Base-by-base conservation (phyloP, 2,888 invertebrate species). In the Pediacus dermestoides region DNA sequence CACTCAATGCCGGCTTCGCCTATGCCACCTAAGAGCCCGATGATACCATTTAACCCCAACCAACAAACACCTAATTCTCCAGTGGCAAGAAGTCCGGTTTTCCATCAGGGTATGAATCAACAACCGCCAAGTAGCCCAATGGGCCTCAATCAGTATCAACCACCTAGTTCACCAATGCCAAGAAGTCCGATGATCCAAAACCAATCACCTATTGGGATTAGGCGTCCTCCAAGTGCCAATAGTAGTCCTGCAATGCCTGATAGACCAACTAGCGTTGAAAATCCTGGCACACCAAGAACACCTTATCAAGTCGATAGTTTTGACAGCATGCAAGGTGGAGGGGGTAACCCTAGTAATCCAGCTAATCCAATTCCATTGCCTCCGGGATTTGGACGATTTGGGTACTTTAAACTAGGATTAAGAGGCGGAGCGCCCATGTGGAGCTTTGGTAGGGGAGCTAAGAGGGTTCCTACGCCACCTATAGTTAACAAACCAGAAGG, bases 371-470 rank as follows among this genome's bases (percentile, higher is more conserved):
- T 80, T 31, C 81, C 81, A 0, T 57, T 75, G n/a, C 76, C 78
- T 1, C 73, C 76, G 13, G 72, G 74, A 37, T 78, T 79, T 55
- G 74, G 73, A 1, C 71, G 78, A 28, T 76, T 71, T 57, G 75
- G 74, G 1, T 81, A 78, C 61, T 72, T 75, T 50, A 78, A 77
- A 55, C 70, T 79, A 2, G 85, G 75, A 8, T 55, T 84, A 2
- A 66, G 76, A 43, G 84, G 84, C 12, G 82, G 82, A 3, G 75
- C 81, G 0, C 80, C 80, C 1, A 77, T 81, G 70, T 82, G 82
- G 82, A 68, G 71, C 37, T 70, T 64, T 26, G 63, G 64, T 60
- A 69, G 62, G 52, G 73, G 51, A 50, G 70, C 61, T 31, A 73
- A 66, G 55, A 62, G 55, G 49, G 64, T 58, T 34, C 65, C 62